These are phyloP conservation scores for Lytechinus pictus DNA, from an alignment of 35 echinoderm and acorn worm species.

Conservation along the genomic window DNA sequence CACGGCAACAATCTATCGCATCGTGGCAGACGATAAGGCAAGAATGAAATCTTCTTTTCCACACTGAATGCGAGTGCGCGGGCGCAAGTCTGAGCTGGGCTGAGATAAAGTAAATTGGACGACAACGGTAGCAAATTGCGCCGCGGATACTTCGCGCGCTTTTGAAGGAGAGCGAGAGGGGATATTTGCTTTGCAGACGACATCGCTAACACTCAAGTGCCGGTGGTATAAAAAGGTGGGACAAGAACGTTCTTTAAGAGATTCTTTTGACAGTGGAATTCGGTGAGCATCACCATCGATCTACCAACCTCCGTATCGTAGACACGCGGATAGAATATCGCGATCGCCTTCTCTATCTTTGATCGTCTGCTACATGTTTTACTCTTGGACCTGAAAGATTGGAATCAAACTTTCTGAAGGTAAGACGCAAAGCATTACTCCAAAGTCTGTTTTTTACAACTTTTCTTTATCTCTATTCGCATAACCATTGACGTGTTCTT, in stretches of 20 bases:
- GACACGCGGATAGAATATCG: constrained; percentile 9
- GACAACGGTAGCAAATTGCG: background rate
- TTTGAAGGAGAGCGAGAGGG: background rate
- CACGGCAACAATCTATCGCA: background rate
- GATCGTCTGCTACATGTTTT: background rate
- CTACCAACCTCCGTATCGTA: background rate
- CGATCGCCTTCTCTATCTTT: constrained; percentile 10
- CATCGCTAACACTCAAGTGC: background rate
- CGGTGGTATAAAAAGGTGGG: background rate
- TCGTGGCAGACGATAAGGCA: background rate
- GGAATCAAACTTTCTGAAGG: constrained; percentile 11
- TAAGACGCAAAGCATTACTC: background rate
- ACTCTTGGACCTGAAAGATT: background rate
- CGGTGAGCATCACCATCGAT: constrained; percentile 6
- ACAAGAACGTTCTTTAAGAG: background rate
- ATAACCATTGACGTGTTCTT: too few species aligned
- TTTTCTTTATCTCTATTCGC: too few species aligned
- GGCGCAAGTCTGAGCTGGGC: background rate
- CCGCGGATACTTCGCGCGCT: background rate
- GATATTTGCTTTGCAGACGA: background rate
- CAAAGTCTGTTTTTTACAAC: too few species aligned
- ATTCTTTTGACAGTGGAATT: background rate
- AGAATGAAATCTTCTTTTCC: background rate
- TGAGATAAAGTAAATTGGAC: background rate
- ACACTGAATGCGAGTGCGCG: background rate